Conservation (phyloP, 2,888 invertebrate genomes). For the Artemia sp. region DNA sequence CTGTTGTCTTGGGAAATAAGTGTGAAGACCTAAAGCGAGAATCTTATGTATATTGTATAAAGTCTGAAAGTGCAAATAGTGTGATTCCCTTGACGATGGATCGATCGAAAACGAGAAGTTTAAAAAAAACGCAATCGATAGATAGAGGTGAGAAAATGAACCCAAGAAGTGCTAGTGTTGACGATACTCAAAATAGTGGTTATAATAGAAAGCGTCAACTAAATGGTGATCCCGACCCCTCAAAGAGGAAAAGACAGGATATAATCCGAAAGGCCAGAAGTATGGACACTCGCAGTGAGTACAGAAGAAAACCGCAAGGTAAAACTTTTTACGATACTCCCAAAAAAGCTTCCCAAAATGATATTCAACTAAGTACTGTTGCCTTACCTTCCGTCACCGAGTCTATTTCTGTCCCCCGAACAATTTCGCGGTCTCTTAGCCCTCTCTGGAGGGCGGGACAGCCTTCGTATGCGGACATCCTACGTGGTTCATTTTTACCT, state of each 20-base stretch:
- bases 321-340: neutral
- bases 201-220: neutral
- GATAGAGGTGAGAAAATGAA: neutral
- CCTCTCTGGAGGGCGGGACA: constrained; percentile 48
- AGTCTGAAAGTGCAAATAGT: constrained; percentile 3
- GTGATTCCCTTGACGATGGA: constrained; percentile 11
- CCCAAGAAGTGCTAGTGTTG: neutral
- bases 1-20: constrained; percentile 3
- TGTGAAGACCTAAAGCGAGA: neutral
- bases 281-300: constrained; percentile 3
- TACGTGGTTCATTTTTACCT: constrained; percentile 39
- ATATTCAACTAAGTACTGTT: neutral
- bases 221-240: neutral
- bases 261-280: neutral
- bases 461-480: constrained; percentile 57
- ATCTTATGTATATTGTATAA: neutral
- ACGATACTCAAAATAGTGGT: neutral
- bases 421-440: constrained; percentile 42
- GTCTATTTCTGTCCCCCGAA: neutral
- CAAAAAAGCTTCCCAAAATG: neutral
- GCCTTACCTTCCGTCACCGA: neutral
- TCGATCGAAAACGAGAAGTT: constrained; percentile 15
- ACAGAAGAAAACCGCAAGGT: constrained; percentile 7
- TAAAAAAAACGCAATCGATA: constrained; percentile 4
- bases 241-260: constrained; percentile 16